These are phyloP conservation scores for Limonius californicus DNA, from an alignment of 1,140 invertebrate genomes.

Conservation along the genomic window DNA sequence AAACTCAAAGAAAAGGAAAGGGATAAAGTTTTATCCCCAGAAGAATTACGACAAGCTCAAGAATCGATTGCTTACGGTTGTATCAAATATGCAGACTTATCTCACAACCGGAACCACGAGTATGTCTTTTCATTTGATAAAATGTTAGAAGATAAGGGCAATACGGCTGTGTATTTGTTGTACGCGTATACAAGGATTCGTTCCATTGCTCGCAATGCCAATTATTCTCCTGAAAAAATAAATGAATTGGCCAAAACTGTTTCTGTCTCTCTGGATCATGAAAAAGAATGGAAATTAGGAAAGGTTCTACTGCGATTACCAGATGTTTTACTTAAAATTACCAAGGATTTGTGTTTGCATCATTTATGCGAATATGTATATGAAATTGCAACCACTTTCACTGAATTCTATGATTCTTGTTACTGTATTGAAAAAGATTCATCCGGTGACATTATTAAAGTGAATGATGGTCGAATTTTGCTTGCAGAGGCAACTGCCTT, in stretches of 20 bases:
- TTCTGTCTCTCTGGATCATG: constrained; percentile 74
- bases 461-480: constrained; percentile 84
- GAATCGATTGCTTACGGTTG: constrained; percentile 96
- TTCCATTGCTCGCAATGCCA: constrained; percentile 82
- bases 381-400: constrained; percentile 87
- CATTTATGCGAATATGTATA: constrained; percentile 94
- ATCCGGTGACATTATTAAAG: constrained; percentile 71
- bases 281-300: constrained; percentile 92
- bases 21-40: constrained; percentile 76
- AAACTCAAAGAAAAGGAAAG: constrained; percentile 90
- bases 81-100: constrained; percentile 97
- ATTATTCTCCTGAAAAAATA: constrained; percentile 55
- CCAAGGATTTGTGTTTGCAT: constrained; percentile 84
- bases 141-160: constrained; percentile 98
- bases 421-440: constrained; percentile 95
- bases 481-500: constrained; percentile 90
- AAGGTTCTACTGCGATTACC: constrained; percentile 84
- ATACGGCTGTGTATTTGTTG: constrained; percentile 96
- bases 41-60: constrained; percentile 82
- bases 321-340: constrained; percentile 80
- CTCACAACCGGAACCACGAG: constrained; percentile 89
- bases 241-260: constrained; percentile 55
- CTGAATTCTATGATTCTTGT: constrained; percentile 97
- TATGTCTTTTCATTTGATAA: constrained; percentile 99
- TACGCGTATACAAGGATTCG: constrained; percentile 94